phyloP scores from a whole-genome alignment of 2,113 vertebrate genomes.

The Onychostruthus taczanowskii region DNA sequence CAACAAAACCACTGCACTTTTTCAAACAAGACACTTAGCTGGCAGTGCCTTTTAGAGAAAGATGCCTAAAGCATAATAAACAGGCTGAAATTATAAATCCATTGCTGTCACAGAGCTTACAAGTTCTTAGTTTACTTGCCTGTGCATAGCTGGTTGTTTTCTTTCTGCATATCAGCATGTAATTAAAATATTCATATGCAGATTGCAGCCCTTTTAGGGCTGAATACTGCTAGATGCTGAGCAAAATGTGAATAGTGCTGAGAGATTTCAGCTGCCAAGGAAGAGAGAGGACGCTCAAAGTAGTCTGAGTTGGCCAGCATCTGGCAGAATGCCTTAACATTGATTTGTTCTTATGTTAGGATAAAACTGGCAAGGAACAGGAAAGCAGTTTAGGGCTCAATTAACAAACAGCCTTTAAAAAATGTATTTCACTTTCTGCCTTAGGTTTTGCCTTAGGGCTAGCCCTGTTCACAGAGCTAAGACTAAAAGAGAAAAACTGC shows the following conservation, averaged over 20 bases:
- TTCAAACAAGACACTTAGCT: not conserved
- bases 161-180: not conserved
- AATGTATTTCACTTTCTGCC: slow-evolving; percentile 44
- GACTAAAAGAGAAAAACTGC: slow-evolving; percentile 8
- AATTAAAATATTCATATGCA: slow-evolving; percentile 35
- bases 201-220: not conserved
- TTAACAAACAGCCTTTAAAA: slow-evolving; percentile 55
- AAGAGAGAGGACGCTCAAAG: not conserved
- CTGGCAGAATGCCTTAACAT: slow-evolving; percentile 10
- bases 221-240: not conserved
- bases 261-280: not conserved
- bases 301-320: not conserved
- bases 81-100: not conserved
- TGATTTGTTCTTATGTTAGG: slow-evolving; percentile 42
- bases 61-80: not conserved
- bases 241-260: not conserved
- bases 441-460: slow-evolving; percentile 52
- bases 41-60: not conserved
- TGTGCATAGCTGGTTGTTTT: slow-evolving; percentile 5
- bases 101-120: not conserved
- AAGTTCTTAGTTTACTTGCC: not conserved
- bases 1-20: not conserved
- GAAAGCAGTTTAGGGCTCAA: slow-evolving; percentile 41
- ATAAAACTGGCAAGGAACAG: slow-evolving; percentile 27
- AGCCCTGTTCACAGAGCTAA: slow-evolving; percentile 6